Percentiles rank a stretch among this genome's conserved stretches.
Conservation (phyloP, 2,113 vertebrate genomes). For the Jacana jacana region DNA sequence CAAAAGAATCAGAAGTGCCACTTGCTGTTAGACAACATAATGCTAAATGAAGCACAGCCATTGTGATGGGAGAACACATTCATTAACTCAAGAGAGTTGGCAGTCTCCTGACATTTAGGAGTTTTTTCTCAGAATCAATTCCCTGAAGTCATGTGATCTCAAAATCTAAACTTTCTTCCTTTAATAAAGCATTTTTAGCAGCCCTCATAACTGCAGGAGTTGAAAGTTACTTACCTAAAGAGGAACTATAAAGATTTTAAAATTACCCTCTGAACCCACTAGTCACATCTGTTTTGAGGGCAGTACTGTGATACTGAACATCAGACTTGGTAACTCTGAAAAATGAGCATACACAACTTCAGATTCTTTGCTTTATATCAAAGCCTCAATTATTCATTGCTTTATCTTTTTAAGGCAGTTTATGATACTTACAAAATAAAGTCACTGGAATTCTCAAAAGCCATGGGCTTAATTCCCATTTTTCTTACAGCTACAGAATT, state of each 20-base stretch:
- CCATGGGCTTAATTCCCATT: not conserved
- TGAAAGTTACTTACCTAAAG: not conserved
- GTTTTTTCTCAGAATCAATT: conserved; percentile 19
- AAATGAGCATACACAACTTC: not conserved
- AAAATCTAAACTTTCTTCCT: not conserved
- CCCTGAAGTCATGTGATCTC: not conserved
- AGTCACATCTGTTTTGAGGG: not conserved
- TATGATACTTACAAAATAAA: not conserved
- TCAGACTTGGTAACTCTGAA: not conserved
- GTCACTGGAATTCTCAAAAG: not conserved
- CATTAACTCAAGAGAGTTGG: conserved; percentile 61
- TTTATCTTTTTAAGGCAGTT: not conserved
- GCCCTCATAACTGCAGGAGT: not conserved
- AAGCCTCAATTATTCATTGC: not conserved
- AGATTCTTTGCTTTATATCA: not conserved
- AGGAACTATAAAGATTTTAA: not conserved
- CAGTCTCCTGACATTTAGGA: conserved; percentile 42
- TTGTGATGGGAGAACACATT: conserved; percentile 60
- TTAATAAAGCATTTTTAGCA: not conserved
- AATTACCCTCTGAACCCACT: too few relatives aligned
- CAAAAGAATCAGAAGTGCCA: conserved; percentile 65
- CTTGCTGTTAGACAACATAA: conserved; percentile 68
- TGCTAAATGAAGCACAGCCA: conserved; percentile 60
- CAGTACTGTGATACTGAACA: not conserved
- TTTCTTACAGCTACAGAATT: not conserved